These are phyloP conservation scores for Phataginus tetradactyla DNA, from an alignment of 2,797 vertebrate species.

Conservation along the genomic window DNA sequence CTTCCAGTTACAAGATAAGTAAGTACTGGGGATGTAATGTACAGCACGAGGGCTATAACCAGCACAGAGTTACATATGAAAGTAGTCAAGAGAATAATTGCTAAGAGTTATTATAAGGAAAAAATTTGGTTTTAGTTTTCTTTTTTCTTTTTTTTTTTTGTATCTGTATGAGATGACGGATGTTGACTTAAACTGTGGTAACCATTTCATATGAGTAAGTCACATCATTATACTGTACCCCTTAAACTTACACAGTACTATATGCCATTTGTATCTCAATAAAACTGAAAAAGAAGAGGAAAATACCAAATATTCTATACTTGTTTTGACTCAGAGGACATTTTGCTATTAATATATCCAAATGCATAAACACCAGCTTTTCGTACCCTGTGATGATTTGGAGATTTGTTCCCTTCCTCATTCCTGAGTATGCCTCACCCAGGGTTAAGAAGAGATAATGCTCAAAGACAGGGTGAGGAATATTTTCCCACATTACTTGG, in stretches of 20 bases:
- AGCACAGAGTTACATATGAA: neutral
- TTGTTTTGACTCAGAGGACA: neutral
- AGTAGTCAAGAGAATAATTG: neutral
- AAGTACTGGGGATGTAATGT: neutral
- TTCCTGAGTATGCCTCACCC: neutral
- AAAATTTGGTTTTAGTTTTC: neutral
- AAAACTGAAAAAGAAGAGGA: neutral
- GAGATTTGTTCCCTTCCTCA: neutral
- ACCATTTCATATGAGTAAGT: neutral
- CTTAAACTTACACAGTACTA: neutral
- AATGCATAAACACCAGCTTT: neutral
- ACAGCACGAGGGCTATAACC: neutral
- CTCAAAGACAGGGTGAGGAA: neutral
- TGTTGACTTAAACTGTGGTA: neutral
- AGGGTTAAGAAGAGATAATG: neutral
- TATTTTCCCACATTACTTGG: neutral
- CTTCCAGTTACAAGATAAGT: too few relatives aligned
- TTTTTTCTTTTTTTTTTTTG: neutral
- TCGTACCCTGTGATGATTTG: neutral
- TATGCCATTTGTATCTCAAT: neutral
- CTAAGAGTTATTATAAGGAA: neutral
- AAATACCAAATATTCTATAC: neutral
- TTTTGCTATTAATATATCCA: neutral
- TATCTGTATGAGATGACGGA: neutral
- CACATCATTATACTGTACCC: neutral